phyloP scores from a whole-genome alignment of 2,888 invertebrate genomes.

The Miltochrista miniata region DNA sequence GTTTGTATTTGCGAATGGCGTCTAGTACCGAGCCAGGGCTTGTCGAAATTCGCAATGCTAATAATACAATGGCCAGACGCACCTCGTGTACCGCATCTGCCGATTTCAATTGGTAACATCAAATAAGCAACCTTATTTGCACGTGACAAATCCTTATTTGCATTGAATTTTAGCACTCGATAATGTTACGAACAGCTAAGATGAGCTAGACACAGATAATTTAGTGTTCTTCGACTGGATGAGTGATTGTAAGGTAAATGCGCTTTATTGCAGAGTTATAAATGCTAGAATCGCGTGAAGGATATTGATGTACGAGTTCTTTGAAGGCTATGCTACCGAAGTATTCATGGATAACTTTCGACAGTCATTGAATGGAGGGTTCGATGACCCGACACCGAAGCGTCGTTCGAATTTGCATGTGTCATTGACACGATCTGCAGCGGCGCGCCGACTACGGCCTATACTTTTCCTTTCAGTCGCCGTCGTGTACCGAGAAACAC shows the following conservation, averaged over 20 bases:
- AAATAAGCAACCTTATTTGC: constrained; percentile 52
- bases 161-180: constrained; percentile 39
- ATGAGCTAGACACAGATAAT: constrained; percentile 59
- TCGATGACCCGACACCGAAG: constrained; percentile 74
- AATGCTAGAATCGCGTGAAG: constrained; percentile 58
- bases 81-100: constrained; percentile 63
- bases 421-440: constrained; percentile 79
- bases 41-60: constrained; percentile 78
- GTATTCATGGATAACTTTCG: constrained; percentile 77
- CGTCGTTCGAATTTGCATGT: constrained; percentile 79
- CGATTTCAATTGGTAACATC: constrained; percentile 43
- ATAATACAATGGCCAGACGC: constrained; percentile 77
- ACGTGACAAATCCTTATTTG: constrained; percentile 46
- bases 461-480: constrained; percentile 79
- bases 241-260: constrained; percentile 52
- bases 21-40: constrained; percentile 65
- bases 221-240: constrained; percentile 52
- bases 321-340: constrained; percentile 57
- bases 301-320: constrained; percentile 44
- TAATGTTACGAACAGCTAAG: constrained; percentile 54
- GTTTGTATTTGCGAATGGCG: constrained; percentile 69
- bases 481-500: constrained; percentile 66
- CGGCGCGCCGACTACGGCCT: constrained; percentile 55
- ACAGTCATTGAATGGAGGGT: constrained; percentile 79
- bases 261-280: constrained; percentile 58